Evolutionary conservation across 2,113 vertebrate genomes (phyloP).

Genomic region (Zosterops pallidus): DNA sequence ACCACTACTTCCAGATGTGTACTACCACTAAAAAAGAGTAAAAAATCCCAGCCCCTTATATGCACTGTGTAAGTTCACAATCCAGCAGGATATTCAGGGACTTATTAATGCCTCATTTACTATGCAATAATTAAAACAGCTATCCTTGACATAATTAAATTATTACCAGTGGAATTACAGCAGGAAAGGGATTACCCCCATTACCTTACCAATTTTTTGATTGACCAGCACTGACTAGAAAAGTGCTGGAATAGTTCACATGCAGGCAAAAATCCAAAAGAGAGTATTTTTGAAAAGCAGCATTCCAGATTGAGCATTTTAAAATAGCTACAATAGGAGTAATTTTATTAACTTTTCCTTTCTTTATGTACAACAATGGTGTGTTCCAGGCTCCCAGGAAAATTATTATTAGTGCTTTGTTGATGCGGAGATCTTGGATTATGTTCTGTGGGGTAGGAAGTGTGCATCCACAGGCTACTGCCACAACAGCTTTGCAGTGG

Average conservation of each 20-base stretch:
- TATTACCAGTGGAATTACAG: background rate
- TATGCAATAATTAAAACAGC: background rate
- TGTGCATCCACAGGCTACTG: background rate
- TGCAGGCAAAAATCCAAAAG: background rate
- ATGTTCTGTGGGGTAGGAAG: background rate
- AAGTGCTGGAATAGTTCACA: background rate
- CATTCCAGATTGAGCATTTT: background rate
- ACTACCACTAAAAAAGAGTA: background rate
- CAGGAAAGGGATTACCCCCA: background rate
- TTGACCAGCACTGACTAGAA: background rate
- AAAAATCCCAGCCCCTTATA: fast-evolving
- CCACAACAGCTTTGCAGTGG: background rate
- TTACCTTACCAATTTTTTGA: background rate
- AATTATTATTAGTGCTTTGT: slow-evolving; percentile 22
- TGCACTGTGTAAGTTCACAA: background rate
- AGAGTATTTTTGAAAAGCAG: background rate
- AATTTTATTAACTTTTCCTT: slow-evolving; percentile 45
- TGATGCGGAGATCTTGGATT: background rate
- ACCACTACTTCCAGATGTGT: background rate
- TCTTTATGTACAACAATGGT: slow-evolving; percentile 30
- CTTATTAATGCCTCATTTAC: background rate
- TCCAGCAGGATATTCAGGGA: background rate
- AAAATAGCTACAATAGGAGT: slow-evolving; percentile 14
- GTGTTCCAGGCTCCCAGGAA: slow-evolving; percentile 13
- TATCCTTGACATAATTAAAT: background rate